Percentiles rank a stretch among this genome's conserved stretches.
Conservation (phyloP, 2,888 invertebrate genomes). For the Cepaea hortensis region DNA sequence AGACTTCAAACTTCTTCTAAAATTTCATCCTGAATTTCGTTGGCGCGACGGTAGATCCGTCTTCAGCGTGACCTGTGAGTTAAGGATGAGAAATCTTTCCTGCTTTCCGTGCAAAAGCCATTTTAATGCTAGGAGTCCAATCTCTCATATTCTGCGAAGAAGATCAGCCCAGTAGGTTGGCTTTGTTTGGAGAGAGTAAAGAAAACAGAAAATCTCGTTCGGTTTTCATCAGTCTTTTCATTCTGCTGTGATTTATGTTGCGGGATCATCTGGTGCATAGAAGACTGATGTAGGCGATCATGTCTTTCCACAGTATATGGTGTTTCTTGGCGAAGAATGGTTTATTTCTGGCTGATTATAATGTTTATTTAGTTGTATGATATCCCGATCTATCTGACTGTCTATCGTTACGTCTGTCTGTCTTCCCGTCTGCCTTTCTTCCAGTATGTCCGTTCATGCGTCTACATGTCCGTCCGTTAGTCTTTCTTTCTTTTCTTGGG, state of each 20-base stretch:
- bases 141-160: constrained; percentile 15
- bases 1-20: not conserved
- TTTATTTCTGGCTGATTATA: no score
- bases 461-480: no score
- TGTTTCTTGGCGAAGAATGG: no score
- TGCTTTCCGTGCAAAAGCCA: constrained; percentile 15
- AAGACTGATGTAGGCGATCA: not conserved
- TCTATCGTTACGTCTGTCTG: no score
- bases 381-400: no score
- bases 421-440: no score
- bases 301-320: no score
- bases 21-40: constrained; percentile 2
- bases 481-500: no score
- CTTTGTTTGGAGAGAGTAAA: constrained; percentile 27
- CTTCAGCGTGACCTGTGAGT: not conserved
- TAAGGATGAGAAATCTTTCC: not conserved
- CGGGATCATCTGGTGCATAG: not conserved
- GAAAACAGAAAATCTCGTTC: constrained; percentile 17
- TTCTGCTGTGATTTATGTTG: not conserved
- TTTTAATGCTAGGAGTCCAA: not conserved
- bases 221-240: not conserved
- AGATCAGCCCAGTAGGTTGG: constrained; percentile 4
- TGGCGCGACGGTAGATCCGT: constrained; percentile 17
- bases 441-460: no score
- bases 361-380: no score